Percentiles rank a stretch among this genome's conserved stretches.
Conservation (phyloP, 2,888 invertebrate genomes). For the Oscheius sp. region DNA sequence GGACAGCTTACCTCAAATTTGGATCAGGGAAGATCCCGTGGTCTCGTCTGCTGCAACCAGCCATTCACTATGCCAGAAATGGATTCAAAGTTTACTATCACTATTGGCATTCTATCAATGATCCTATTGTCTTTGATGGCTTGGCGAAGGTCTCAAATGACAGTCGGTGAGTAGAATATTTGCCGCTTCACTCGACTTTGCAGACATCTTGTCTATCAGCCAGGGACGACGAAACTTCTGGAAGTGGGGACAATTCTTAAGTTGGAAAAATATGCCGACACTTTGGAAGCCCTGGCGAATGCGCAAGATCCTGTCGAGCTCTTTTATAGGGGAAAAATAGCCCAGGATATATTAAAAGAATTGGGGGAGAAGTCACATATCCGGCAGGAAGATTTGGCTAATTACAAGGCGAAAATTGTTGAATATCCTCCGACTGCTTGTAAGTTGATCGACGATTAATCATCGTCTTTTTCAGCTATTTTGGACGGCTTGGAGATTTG, state of each 20-base stretch:
- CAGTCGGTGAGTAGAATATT: background rate
- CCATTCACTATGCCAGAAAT: slow-evolving; percentile 30
- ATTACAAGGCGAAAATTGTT: slow-evolving; percentile 61
- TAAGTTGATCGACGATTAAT: slow-evolving; percentile 37
- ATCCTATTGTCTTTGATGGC: background rate
- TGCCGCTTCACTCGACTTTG: no score
- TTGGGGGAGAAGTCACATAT: slow-evolving; percentile 58
- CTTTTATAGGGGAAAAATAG: slow-evolving; percentile 45
- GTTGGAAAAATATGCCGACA: slow-evolving; percentile 45
- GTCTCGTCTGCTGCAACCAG: slow-evolving; percentile 41
- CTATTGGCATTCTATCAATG: background rate
- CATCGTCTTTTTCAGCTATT: slow-evolving; percentile 61
- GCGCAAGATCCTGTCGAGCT: slow-evolving; percentile 35
- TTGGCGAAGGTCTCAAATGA: background rate
- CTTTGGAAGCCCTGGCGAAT: slow-evolving; percentile 7
- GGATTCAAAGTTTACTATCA: background rate
- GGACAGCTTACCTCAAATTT: slow-evolving; percentile 46
- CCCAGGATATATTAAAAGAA: slow-evolving; percentile 41
- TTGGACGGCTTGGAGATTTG: slow-evolving; percentile 80
- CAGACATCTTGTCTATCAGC: slow-evolving; percentile 54
- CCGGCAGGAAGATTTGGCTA: slow-evolving; percentile 63
- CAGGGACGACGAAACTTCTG: slow-evolving; percentile 55
- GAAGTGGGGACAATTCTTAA: slow-evolving; percentile 68
- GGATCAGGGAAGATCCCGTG: slow-evolving; percentile 44
- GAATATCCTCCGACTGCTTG: slow-evolving; percentile 20